Conservation (phyloP, 2,113 vertebrate species). For the Phrynocephalus versicolor region DNA sequence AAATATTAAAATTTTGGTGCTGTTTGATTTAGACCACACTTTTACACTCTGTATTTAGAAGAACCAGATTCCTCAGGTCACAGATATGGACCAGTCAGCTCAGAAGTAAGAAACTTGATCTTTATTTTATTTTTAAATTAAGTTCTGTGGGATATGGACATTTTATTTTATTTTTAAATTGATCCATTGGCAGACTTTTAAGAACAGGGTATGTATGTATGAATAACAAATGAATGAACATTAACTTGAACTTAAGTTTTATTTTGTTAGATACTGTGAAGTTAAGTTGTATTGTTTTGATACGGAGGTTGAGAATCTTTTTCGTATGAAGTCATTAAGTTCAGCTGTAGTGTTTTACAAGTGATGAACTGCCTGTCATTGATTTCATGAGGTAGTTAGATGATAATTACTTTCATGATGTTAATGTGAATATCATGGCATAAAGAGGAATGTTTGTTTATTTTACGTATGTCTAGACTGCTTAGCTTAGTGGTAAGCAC, state of each 20-base stretch:
- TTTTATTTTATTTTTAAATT: not conserved
- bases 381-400: no score
- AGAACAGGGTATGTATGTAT: not conserved
- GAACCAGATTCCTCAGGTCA: constrained; percentile 93
- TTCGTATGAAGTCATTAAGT: not conserved
- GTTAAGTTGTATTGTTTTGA: no score
- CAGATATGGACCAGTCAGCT: constrained; percentile 84
- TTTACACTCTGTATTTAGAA: constrained; percentile 97
- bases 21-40: constrained; percentile 93
- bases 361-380: no score
- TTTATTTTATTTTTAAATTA: not conserved
- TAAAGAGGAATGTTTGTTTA: no score
- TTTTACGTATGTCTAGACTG: no score
- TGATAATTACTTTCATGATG: no score
- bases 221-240: not conserved
- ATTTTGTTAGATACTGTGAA: not conserved
- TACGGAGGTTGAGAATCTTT: not conserved
- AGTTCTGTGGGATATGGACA: not conserved
- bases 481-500: no score
- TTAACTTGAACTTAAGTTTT: not conserved
- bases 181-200: not conserved
- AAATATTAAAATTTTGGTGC: constrained; percentile 85
- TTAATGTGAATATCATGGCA: no score
- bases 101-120: constrained; percentile 77
- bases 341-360: not conserved